Percentiles rank a stretch among this genome's conserved stretches.
Conservation (phyloP, 2,113 vertebrate species). For the Gymnorhina tibicen region DNA sequence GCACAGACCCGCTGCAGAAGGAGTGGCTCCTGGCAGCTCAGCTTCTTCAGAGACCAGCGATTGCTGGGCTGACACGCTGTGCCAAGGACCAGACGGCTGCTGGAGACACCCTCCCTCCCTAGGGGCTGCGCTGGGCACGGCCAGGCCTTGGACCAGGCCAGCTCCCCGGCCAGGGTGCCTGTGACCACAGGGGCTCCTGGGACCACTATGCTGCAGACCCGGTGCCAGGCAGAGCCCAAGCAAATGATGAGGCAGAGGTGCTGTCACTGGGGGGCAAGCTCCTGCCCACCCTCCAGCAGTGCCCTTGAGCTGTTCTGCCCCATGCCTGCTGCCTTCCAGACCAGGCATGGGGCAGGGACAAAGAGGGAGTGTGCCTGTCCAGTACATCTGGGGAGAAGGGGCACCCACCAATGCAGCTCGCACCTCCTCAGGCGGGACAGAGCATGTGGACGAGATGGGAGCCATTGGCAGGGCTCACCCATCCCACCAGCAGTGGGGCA, state of each 20-base stretch:
- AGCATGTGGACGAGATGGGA: accelerated
- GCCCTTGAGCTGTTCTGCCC: no score
- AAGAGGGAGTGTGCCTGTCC: accelerated
- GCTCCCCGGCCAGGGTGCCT: neutral
- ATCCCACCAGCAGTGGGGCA: accelerated
- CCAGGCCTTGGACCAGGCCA: accelerated
- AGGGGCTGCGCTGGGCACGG: neutral
- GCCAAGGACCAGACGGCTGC: neutral
- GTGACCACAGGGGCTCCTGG: accelerated
- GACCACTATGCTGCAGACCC: neutral
- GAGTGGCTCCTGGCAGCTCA: slow-evolving; percentile 41
- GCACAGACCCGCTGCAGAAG: neutral
- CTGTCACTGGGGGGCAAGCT: accelerated
- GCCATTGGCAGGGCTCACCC: neutral
- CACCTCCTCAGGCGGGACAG: neutral
- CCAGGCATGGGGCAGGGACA: accelerated
- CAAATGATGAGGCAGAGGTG: accelerated
- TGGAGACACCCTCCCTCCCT: slow-evolving; percentile 5
- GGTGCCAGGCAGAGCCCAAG: accelerated
- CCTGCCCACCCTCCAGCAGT: neutral
- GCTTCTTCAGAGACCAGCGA: neutral
- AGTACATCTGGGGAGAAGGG: neutral
- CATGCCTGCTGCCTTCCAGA: neutral
- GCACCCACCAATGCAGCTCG: accelerated
- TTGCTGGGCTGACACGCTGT: neutral